Evolutionary conservation across 92 coral and sea anemone genomes (phyloP).

Genomic region (Actinernus sp.): DNA sequence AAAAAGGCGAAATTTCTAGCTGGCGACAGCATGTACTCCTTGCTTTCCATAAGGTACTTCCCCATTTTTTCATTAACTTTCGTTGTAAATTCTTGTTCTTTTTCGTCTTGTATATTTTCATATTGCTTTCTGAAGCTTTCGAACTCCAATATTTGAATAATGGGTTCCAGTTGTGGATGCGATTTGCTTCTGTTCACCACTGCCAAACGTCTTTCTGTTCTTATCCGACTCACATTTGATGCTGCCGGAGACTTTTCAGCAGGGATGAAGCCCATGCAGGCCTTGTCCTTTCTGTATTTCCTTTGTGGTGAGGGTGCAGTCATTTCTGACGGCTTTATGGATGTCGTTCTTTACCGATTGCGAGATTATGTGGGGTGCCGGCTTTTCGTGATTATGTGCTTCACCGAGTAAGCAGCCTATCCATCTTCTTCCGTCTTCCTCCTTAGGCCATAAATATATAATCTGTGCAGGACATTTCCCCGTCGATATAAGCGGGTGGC

Average conservation of each 20-base stretch:
- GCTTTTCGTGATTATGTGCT: conserved; percentile 27
- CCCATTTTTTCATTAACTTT: no score
- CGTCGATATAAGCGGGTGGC: conserved; percentile 6
- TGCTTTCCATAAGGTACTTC: no score
- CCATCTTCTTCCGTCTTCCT: conserved; percentile 60
- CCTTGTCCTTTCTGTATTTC: no score
- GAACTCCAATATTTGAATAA: no score
- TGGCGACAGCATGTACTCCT: conserved; percentile 50
- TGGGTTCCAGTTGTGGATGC: no score
- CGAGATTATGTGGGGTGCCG: no score
- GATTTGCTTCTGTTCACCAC: no score
- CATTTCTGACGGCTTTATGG: conserved; percentile 29
- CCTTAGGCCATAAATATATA: conserved; percentile 37
- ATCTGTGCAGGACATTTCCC: conserved; percentile 29
- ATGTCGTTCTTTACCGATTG: conserved; percentile 37
- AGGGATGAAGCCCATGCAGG: no score
- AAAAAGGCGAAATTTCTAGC: conserved; percentile 41
- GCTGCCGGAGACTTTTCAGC: no score
- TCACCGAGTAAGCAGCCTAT: conserved; percentile 22
- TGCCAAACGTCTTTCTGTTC: no score
- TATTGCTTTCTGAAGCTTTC: conserved; percentile 31
- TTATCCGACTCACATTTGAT: no score
- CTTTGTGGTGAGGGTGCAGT: no score
- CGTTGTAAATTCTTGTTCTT: conserved; percentile 37
- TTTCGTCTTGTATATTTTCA: conserved; percentile 33